Percentiles rank a stretch among this genome's conserved stretches.
These are phyloP conservation scores for Ornithorhynchus anatinus DNA, from an alignment of 2,113 vertebrate genomes.

Conservation along the genomic window DNA sequence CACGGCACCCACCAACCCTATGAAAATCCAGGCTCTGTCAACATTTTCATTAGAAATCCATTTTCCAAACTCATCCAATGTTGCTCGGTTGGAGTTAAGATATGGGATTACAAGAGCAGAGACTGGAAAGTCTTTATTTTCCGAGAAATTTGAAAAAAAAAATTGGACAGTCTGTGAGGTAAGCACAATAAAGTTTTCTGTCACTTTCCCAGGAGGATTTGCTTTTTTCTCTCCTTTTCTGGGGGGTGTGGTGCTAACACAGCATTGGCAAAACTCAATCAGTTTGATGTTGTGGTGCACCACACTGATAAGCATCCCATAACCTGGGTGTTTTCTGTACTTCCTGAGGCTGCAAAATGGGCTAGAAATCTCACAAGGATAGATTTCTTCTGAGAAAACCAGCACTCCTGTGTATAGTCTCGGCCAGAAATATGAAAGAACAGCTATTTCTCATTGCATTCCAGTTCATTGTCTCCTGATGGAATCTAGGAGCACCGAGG, in stretches of 20 bases:
- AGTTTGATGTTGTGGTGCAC: background rate
- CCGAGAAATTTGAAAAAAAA: conserved; percentile 42
- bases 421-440: conserved; percentile 28
- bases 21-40: conserved; percentile 55
- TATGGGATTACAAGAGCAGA: conserved; percentile 37
- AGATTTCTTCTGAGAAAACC: conserved; percentile 36
- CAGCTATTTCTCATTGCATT: conserved; percentile 31
- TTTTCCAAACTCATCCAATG: conserved; percentile 46
- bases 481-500: conserved; percentile 9
- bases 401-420: conserved; percentile 22
- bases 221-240: background rate
- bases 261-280: background rate
- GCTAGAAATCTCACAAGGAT: conserved; percentile 32
- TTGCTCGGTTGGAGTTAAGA: conserved; percentile 28
- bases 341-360: conserved; percentile 26
- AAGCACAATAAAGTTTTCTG: conserved; percentile 36
- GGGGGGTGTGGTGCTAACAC: background rate
- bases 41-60: conserved; percentile 61
- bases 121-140: conserved; percentile 36
- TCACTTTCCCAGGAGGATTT: conserved; percentile 27
- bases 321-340: background rate
- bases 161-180: conserved; percentile 38
- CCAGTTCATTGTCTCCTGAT: conserved; percentile 31
- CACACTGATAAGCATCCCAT: conserved; percentile 23
- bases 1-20: conserved; percentile 19